Evolutionary conservation across 2,888 invertebrate genomes (phyloP).

Genomic region (Leucoptera coffeella): DNA sequence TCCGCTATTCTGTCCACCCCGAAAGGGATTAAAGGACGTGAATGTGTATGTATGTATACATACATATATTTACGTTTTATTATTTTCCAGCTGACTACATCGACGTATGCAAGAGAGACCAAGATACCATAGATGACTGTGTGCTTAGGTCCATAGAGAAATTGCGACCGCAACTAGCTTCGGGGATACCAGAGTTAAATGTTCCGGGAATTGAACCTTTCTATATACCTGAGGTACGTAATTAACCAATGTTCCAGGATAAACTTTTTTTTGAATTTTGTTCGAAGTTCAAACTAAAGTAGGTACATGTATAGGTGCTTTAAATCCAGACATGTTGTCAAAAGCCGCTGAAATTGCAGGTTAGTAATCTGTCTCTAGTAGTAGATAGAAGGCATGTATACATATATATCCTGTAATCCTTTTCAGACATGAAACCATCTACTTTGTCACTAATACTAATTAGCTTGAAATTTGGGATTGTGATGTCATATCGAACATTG

Average conservation of each 20-base stretch:
- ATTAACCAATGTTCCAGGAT: not conserved
- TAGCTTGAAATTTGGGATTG: too few relatives aligned
- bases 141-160: constrained; percentile 54
- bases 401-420: too few relatives aligned
- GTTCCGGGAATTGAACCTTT: constrained; percentile 70
- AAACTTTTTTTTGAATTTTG: too few relatives aligned
- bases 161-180: constrained; percentile 47
- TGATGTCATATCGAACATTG: too few relatives aligned
- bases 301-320: too few relatives aligned
- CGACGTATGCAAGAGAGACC: constrained; percentile 58
- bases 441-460: too few relatives aligned
- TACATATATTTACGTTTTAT: constrained; percentile 1
- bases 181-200: constrained; percentile 62
- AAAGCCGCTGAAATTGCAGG: too few relatives aligned
- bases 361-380: too few relatives aligned
- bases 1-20: not conserved
- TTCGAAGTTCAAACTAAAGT: too few relatives aligned
- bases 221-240: constrained; percentile 51
- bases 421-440: too few relatives aligned
- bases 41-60: not conserved
- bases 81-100: constrained; percentile 58
- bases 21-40: not conserved
- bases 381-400: too few relatives aligned
- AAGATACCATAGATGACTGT: constrained; percentile 58
- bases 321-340: too few relatives aligned